phyloP scores from a whole-genome alignment of 1,140 invertebrate genomes.

The Neodiprion pinetum region DNA sequence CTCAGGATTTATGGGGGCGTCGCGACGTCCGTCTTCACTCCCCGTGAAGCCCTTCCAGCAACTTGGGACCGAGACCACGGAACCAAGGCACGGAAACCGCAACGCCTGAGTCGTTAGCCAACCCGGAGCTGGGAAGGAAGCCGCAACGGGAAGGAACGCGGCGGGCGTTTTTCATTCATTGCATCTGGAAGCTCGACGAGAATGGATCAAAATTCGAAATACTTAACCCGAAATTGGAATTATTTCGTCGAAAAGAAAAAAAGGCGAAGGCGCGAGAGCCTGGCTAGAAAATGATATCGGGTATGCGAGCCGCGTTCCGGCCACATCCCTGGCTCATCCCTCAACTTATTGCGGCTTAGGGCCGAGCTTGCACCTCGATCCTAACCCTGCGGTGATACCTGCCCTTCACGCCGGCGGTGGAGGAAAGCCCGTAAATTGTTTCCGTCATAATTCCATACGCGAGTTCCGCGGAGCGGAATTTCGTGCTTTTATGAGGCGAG shows the following conservation, averaged over 20 bases:
- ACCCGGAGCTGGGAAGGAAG: neutral
- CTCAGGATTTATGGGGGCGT: conserved; percentile 60
- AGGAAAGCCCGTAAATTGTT: conserved; percentile 1
- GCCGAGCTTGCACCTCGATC: too few species aligned
- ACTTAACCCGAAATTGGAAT: too few species aligned
- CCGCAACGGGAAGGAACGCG: too few species aligned
- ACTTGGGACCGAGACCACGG: conserved; percentile 10
- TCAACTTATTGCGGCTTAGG: conserved; percentile 7
- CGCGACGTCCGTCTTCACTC: conserved; percentile 64
- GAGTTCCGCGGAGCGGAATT: neutral
- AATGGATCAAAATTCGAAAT: too few species aligned
- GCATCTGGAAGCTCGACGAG: too few species aligned
- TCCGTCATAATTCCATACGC: neutral
- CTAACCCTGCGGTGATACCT: too few species aligned
- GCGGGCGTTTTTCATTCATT: too few species aligned
- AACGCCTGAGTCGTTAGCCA: conserved; percentile 4
- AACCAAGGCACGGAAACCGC: neutral
- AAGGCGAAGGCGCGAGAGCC: neutral
- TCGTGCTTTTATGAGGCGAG: neutral
- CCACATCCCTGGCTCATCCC: neutral
- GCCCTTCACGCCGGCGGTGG: neutral
- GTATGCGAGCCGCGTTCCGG: neutral
- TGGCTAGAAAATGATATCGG: neutral
- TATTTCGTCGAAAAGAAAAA: too few species aligned
- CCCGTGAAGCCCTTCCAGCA: conserved; percentile 59